Evolutionary conservation across 2,113 vertebrate species (phyloP), one percentile per base, ranked within the genome.

Genomic region (Mormoops blainvillei): DNA sequence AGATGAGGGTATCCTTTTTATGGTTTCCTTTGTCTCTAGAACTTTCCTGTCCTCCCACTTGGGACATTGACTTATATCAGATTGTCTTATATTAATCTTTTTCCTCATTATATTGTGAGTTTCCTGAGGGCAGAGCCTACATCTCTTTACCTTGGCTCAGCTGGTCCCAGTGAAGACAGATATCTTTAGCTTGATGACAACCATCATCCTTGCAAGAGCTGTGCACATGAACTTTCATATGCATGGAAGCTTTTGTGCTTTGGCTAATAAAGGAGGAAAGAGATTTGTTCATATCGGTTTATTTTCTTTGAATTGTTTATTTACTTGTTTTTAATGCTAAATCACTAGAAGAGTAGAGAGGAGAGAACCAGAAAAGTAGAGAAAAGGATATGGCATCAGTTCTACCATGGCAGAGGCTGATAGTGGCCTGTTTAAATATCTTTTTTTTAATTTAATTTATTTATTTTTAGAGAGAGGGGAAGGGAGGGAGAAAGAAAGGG

Each of bases 281-380:
- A 54, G 8, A 86, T 91, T 88, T 93, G 58, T 91, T 82, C 45
- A 20, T 82, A 76, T 87, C 74, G 68, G 28, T 81, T 92, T 94
- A 89, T 58, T 67, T 58, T 31, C n/a, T 86, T 87, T 94, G 9
- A 2, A 67, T 97, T 85, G 52, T 20, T 93, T 88, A 16, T 54
- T 93, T 87, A 22, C 58, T 90, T 95, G 36, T 93, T 89, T 95
- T 91, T 65, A 84, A 81, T 86, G 82, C 12, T 88, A 84, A 93
- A 80, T 33, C 78, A 73, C 22, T 61, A 33, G 38, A 8, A 89
- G 41, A 77, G 41, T 88, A 88, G 24, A 96, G n/a, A 68, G 22
- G 67, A 65, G 36, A 65, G n/a, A 80, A 45, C 74, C 56, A 52
- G 68, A 36, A 31, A 80, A 71, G 20, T 38, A 6, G 36, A 76